A percentile compares a stretch with the other conserved stretches of the same genome.
Conservation (phyloP, 2,797 vertebrate genomes). For the Oreochromis grahami region DNA sequence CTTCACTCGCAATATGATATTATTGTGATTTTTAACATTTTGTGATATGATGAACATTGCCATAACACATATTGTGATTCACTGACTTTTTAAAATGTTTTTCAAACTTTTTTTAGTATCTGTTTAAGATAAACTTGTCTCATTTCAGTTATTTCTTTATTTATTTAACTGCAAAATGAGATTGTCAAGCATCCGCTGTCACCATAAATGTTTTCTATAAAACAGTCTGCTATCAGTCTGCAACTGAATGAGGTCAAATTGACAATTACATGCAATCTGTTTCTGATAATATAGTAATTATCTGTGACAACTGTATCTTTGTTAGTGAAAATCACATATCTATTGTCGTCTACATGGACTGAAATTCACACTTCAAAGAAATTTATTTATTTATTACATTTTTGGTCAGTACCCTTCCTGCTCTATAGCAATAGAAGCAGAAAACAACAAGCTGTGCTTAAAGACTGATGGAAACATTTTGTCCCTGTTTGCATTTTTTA, state of each 20-base stretch:
- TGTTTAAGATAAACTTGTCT: not conserved
- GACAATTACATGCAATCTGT: not conserved
- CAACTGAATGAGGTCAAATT: not conserved
- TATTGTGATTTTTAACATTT: not conserved
- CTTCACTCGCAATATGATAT: not conserved
- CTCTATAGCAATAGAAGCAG: not conserved
- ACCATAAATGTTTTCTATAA: not conserved
- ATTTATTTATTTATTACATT: not conserved
- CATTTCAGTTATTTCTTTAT: not conserved
- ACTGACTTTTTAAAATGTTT: not conserved
- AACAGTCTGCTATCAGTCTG: not conserved
- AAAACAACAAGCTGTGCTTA: not conserved
- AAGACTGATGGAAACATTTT: not conserved
- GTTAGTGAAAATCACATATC: not conserved
- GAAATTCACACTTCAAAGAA: not conserved
- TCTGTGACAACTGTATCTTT: not conserved
- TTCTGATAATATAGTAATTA: not conserved
- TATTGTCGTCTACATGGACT: not conserved
- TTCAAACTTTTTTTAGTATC: not conserved
- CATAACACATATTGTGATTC: not conserved
- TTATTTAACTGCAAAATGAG: not conserved
- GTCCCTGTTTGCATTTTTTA: not conserved
- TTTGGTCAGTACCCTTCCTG: not conserved
- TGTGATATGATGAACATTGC: not conserved
- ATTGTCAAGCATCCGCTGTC: not conserved